Percentiles rank a stretch among this genome's conserved stretches.
phyloP scores from a whole-genome alignment of 2,797 vertebrate species.

The Paramormyrops hopkinsi region DNA sequence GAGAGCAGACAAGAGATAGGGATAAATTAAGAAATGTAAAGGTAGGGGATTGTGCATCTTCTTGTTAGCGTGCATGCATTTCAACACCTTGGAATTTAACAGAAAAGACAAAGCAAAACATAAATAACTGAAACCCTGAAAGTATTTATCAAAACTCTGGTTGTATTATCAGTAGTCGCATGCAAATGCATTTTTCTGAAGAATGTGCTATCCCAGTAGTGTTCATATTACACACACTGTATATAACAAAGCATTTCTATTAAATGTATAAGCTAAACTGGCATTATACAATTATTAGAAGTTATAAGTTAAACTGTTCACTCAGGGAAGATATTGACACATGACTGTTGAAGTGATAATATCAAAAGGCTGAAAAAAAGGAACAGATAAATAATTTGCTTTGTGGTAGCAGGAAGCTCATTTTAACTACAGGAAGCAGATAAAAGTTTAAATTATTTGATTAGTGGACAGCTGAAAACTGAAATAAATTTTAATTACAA shows the following conservation, averaged over 20 bases:
- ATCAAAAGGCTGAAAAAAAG: not conserved
- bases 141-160: not conserved
- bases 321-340: not conserved
- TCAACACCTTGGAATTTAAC: not conserved
- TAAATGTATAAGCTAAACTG: not conserved
- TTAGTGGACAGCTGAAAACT: not conserved
- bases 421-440: not conserved
- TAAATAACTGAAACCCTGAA: not conserved
- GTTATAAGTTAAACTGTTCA: not conserved
- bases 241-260: not conserved
- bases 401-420: not conserved
- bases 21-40: conserved; percentile 23
- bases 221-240: not conserved
- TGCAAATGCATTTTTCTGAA: not conserved
- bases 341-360: not conserved
- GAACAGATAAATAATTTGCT: not conserved
- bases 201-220: not conserved
- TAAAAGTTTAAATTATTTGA: not conserved
- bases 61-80: not conserved
- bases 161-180: not conserved
- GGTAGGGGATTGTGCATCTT: not conserved
- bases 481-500: not conserved
- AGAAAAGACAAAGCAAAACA: not conserved
- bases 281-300: not conserved
- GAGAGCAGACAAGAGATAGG: not conserved